A percentile compares a stretch with the other conserved stretches of the same genome.
Evolutionary conservation across 2,797 vertebrate genomes (phyloP).

Genomic region (Rhinatrema bivittatum): DNA sequence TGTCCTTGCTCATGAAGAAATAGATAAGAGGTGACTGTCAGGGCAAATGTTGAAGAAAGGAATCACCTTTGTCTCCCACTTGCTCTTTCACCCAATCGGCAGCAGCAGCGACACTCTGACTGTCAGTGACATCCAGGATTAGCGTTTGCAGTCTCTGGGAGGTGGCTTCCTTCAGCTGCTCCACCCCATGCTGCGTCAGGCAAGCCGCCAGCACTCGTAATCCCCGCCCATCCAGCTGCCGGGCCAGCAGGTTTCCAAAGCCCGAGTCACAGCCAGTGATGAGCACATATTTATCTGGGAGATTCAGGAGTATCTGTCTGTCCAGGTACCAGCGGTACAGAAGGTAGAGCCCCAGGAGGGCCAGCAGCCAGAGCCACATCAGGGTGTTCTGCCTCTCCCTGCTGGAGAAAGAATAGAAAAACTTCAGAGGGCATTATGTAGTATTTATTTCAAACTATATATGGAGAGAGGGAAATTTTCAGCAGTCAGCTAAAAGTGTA

Average conservation of each 20-base stretch:
- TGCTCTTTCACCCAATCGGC: conserved; percentile 33
- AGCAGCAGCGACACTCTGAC: conserved; percentile 23
- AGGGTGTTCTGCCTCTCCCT: too few species aligned
- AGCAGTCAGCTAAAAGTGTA: too few species aligned
- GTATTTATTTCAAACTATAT: too few species aligned
- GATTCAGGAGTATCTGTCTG: conserved; percentile 27
- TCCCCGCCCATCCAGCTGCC: conserved; percentile 62
- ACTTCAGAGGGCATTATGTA: too few species aligned
- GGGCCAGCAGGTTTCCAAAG: conserved; percentile 77
- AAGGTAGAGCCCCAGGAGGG: conserved; percentile 21
- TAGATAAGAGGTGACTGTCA: too few species aligned
- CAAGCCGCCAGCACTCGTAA: conserved; percentile 76
- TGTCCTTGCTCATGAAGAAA: too few species aligned
- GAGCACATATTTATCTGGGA: conserved; percentile 41
- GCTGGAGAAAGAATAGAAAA: too few species aligned
- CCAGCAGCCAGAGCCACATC: conserved; percentile 15
- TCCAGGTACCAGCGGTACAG: conserved; percentile 43
- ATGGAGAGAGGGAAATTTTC: too few species aligned
- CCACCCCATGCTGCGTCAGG: conserved; percentile 72
- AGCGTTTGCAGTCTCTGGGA: conserved; percentile 28
- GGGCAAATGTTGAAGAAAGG: not conserved
- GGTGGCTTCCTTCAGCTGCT: conserved; percentile 34
- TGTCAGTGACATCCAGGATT: conserved; percentile 39
- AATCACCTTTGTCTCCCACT: conserved; percentile 41
- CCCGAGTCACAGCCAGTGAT: conserved; percentile 44